phyloP scores from a whole-genome alignment of 2,113 vertebrate genomes.

The Petrocephalus zakoni region DNA sequence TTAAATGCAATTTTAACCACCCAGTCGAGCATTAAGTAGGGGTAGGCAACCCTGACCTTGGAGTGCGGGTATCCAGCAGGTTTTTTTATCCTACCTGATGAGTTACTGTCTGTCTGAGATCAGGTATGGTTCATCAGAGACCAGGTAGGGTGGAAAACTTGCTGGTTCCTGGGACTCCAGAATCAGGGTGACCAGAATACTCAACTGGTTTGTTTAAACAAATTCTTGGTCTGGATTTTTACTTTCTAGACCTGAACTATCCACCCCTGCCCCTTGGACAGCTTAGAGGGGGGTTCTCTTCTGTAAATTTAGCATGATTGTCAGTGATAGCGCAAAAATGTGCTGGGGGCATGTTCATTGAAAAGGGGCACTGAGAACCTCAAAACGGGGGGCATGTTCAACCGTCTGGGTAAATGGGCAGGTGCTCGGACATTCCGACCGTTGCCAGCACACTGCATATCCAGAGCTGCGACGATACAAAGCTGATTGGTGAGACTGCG shows the following conservation, averaged over 20 bases:
- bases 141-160: background rate
- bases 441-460: no score
- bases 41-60: background rate
- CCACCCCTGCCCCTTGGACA: background rate
- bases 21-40: background rate
- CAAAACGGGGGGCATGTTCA: background rate
- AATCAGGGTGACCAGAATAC: background rate
- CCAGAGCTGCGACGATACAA: no score
- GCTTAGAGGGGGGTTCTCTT: background rate
- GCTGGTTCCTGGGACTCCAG: background rate
- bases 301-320: background rate
- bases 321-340: background rate
- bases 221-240: background rate
- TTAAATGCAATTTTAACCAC: no score
- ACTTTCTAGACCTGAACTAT: background rate
- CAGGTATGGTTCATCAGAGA: background rate
- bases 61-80: background rate
- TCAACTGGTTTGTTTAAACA: background rate
- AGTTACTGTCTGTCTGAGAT: background rate
- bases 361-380: background rate
- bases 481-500: background rate
- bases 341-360: background rate
- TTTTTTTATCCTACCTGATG: background rate
- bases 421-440: no score
- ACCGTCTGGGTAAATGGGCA: no score